phyloP scores from a whole-genome alignment of 2,888 invertebrate species.

The Drosophila monieri region DNA sequence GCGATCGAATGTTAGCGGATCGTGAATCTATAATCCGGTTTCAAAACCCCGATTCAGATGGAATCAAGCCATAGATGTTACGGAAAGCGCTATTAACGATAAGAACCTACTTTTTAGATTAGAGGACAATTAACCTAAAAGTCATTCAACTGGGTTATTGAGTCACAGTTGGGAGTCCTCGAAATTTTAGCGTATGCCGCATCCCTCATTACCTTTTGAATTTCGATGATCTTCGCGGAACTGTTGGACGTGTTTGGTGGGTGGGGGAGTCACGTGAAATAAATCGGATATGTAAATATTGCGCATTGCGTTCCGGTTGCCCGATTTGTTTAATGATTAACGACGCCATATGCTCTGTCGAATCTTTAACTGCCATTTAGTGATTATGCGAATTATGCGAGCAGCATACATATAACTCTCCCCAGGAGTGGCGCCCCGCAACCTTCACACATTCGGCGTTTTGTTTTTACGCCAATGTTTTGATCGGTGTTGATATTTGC shows the following conservation, averaged over 20 bases:
- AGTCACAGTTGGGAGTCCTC: conserved; percentile 27
- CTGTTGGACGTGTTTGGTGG: conserved; percentile 20
- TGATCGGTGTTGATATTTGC: conserved; percentile 34
- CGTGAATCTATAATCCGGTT: conserved; percentile 34
- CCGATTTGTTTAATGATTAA: conserved; percentile 63
- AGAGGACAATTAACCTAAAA: conserved; percentile 42
- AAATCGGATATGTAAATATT: conserved; percentile 64
- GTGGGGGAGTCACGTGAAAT: conserved; percentile 34
- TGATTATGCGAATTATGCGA: conserved; percentile 61
- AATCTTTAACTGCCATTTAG: conserved; percentile 33
- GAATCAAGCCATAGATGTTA: neutral
- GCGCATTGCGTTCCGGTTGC: conserved; percentile 70
- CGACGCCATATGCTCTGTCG: conserved; percentile 37
- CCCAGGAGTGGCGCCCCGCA: conserved; percentile 35
- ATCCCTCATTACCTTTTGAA: conserved; percentile 31
- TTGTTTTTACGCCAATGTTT: conserved; percentile 40
- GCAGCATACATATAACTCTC: conserved; percentile 53
- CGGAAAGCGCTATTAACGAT: neutral
- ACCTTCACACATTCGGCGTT: conserved; percentile 56
- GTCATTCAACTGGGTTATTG: conserved; percentile 53
- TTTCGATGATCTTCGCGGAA: conserved; percentile 49
- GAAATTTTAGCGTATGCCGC: neutral
- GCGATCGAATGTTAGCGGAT: conserved; percentile 33
- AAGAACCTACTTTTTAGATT: neutral
- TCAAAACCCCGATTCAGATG: conserved; percentile 37